A percentile compares a stretch with the other conserved stretches of the same genome.
Evolutionary conservation across 2,888 invertebrate species (phyloP).

Genomic region (Hofmannophila pseudospretella): DNA sequence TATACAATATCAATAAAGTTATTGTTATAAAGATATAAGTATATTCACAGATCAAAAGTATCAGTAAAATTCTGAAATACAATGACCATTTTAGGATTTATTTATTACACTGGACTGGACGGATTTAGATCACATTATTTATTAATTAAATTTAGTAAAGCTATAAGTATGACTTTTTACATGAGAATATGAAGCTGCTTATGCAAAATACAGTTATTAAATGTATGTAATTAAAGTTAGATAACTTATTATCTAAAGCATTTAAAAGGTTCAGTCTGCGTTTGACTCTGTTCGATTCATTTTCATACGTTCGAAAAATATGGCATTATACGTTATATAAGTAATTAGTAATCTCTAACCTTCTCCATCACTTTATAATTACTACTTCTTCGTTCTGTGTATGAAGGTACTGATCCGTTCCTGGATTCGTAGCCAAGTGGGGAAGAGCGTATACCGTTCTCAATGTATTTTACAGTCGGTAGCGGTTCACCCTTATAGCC

Average conservation of each 20-base stretch:
- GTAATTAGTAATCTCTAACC: constrained; percentile 65
- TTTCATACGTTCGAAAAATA: constrained; percentile 39
- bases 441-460: constrained; percentile 62
- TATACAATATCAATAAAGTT: constrained; percentile 29
- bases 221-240: constrained; percentile 45
- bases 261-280: constrained; percentile 61
- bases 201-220: constrained; percentile 45
- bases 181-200: constrained; percentile 49
- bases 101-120: constrained; percentile 48
- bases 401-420: constrained; percentile 47
- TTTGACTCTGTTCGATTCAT: constrained; percentile 51
- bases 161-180: constrained; percentile 67
- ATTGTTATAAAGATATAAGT: constrained; percentile 38
- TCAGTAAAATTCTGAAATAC: constrained; percentile 23
- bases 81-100: constrained; percentile 25
- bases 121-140: constrained; percentile 41
- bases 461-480: constrained; percentile 72
- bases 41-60: constrained; percentile 46
- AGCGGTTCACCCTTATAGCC: constrained; percentile 71
- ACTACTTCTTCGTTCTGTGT: constrained; percentile 62
- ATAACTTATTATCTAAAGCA: constrained; percentile 50
- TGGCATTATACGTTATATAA: constrained; percentile 44
- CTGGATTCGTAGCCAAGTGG: constrained; percentile 53
- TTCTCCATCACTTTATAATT: constrained; percentile 69
- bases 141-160: constrained; percentile 69